These are phyloP conservation scores for Bovichtus variegatus DNA, from an alignment of 2,797 vertebrate species.

Conservation along the genomic window DNA sequence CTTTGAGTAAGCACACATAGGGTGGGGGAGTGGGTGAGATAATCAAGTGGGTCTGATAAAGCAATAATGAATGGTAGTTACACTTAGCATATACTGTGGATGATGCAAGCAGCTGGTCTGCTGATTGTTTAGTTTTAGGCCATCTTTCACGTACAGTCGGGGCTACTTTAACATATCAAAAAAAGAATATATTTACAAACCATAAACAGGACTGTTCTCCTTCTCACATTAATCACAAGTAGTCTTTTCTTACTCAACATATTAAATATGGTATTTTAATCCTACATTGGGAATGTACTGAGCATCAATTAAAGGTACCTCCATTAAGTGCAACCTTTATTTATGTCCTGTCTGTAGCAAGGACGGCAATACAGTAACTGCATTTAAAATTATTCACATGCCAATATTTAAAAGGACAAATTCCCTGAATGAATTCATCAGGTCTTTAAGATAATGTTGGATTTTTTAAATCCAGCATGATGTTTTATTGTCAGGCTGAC, in stretches of 20 bases:
- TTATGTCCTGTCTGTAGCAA: constrained; percentile 71
- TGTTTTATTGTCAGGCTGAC: constrained; percentile 87
- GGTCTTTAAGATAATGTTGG: constrained; percentile 73
- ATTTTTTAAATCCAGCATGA: constrained; percentile 84
- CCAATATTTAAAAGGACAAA: constrained; percentile 70
- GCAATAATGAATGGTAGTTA: constrained; percentile 68
- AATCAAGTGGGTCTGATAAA: constrained; percentile 60
- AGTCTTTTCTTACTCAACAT: constrained; percentile 80
- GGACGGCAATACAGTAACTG: constrained; percentile 80
- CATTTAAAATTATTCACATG: constrained; percentile 73
- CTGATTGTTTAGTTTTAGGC: constrained; percentile 81
- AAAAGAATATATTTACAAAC: constrained; percentile 83
- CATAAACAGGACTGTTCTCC: constrained; percentile 81
- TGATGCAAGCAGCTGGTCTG: constrained; percentile 77
- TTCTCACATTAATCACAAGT: constrained; percentile 84
- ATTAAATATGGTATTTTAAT: constrained; percentile 82
- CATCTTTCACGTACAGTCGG: constrained; percentile 70
- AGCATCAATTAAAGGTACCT: constrained; percentile 77
- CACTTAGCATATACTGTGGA: constrained; percentile 73
- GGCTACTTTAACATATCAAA: constrained; percentile 75
- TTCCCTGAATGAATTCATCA: constrained; percentile 77
- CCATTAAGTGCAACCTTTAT: constrained; percentile 82
- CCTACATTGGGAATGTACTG: constrained; percentile 80
- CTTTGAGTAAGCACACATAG: constrained; percentile 48
- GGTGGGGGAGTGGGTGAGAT: constrained; percentile 33